Evolutionary conservation across 2,888 invertebrate genomes (phyloP), one percentile per base, ranked within the genome.

Genomic region (Elegia similella): DNA sequence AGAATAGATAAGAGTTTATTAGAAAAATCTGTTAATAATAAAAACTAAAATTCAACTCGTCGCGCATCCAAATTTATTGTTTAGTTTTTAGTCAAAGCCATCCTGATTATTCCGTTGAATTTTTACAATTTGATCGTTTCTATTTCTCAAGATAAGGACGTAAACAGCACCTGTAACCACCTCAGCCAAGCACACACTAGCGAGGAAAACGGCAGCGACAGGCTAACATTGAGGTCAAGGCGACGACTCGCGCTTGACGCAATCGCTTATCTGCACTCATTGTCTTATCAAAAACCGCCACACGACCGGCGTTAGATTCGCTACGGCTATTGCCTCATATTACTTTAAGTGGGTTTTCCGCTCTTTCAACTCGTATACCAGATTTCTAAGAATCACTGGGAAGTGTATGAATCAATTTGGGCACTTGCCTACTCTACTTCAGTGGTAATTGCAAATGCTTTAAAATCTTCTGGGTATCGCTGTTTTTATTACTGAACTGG

Each of bases 141-240:
- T 34, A 34, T 3, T 6, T 10, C 10, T 12, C 10, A 38, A 38
- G 12, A 2, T 38, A 38, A 12, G 12, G 38, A 38, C 38, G 12
- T 38, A 38, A 38, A 7, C 32, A 32, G 7, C 7, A 32, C 32
- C 32, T 8, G 32, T 32, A 32, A 32, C n/a, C 12, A n/a, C 12
- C 38, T 8, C 17, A n/a, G 15, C 53, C 7, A 10, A 12, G 42
- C 23, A 13, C 3, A n/a, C 6, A 30, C 53, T 6, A 13, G 56
- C 52, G 57, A 60, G 59, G 64, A 61, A 62, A 64, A 62, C 59
- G 57, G 59, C 43, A 52, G 56, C 57, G 61, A 59, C 60, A 50
- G 67, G 71, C 61, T 62, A 65, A 65, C 82, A 87, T 81, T 75
- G 81, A 73, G 88, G 88, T 88, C 88, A 88, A 88, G 88, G 88